These are phyloP conservation scores for Bubo scandiacus DNA, from an alignment of 2,113 vertebrate genomes.

Conservation along the genomic window DNA sequence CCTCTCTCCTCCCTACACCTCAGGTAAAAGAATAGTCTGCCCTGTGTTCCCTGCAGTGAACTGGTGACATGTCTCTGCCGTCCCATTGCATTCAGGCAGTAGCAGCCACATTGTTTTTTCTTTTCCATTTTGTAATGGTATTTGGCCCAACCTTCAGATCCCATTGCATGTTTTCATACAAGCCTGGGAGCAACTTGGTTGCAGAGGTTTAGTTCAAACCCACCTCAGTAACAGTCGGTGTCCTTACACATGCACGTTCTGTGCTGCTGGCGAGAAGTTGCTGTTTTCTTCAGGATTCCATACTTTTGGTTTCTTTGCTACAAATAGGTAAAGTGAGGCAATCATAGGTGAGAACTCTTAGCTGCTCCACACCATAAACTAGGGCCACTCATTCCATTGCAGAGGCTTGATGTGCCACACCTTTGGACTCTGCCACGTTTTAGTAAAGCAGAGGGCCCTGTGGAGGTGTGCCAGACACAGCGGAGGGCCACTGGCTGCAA, in stretches of 20 bases:
- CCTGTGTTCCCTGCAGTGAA: rapidly evolving
- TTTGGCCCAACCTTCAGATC: not conserved
- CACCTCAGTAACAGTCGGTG: not conserved
- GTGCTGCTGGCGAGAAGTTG: not conserved
- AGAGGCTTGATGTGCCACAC: not conserved
- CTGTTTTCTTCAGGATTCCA: not conserved
- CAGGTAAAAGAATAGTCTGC: not conserved
- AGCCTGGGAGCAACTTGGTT: not conserved
- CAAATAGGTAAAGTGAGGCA: not conserved
- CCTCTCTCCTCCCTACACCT: not conserved
- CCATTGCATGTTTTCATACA: not conserved
- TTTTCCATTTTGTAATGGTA: not conserved
- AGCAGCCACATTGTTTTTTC: not conserved
- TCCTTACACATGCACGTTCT: rapidly evolving
- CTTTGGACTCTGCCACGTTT: too few relatives aligned
- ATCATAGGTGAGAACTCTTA: not conserved
- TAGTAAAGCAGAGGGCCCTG: not conserved
- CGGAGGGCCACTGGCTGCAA: not conserved
- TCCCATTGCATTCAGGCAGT: not conserved
- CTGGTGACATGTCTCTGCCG: not conserved
- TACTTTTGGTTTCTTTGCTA: not conserved
- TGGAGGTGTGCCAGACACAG: not conserved
- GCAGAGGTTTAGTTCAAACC: not conserved
- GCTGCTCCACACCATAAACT: not conserved
- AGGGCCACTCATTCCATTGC: not conserved